Base-by-base conservation (phyloP, 1,140 invertebrate species). In the Mercenaria mercenaria region DNA sequence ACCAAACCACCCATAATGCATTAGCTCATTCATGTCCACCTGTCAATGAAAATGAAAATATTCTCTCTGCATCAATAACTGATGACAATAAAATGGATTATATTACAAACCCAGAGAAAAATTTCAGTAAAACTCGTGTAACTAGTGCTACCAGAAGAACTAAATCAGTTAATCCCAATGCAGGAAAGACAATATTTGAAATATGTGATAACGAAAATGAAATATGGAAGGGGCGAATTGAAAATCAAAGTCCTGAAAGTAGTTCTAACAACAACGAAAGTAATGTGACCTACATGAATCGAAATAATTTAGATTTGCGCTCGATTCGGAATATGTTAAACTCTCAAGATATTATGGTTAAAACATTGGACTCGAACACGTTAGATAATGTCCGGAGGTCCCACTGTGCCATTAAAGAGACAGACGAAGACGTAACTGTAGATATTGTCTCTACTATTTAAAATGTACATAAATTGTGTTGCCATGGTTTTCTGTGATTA, bases 81-180 rank as follows among this genome's bases (percentile, higher is more conserved):
- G 94, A 94, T n/a, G 94, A 94, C 76, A 92, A 91, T 11, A 94
- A 94, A 83, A 59, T 94, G 41, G 91, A 91, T 20, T 82, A 90
- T 79, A 89, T 92, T 61, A 79, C 91, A 72, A 59, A 59, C 29
- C 47, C 83, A 69, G 83, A 90, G 26, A 82, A 88, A 64, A 87
- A 50, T 10, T 77, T 59, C 69, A 47, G n/a, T 18, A 74, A 56
- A 43, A 8, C 80, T 39, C 52, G 13, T n/a, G 13, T 41, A 26
- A 4, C 0, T 52, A 18, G 43, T 50, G 20, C 3, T 4, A 15
- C 26, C 11, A 56, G n/a, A 26, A 43, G 50, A 11, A 23, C 37
- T 56, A 72, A 29, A 29, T 80, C 8, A 18, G 67, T 10, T 29
- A 89, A n/a, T 89, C 83, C 32, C 37, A 74, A 56, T 64, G 90